Percentiles rank a stretch among this genome's conserved stretches.
These are phyloP conservation scores for Sialis fuliginosa DNA, from an alignment of 2,888 invertebrate genomes.

Conservation along the genomic window DNA sequence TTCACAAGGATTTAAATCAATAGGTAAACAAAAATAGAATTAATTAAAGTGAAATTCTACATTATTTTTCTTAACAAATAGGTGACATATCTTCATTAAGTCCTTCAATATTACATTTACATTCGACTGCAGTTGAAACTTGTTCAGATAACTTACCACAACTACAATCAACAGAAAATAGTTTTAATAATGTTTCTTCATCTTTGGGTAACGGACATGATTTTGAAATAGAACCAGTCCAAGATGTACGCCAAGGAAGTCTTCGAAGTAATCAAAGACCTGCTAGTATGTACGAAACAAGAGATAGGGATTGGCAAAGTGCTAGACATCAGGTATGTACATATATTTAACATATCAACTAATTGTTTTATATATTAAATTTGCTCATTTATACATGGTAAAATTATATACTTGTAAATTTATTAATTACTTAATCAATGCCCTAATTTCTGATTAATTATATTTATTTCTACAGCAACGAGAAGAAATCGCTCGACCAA, in stretches of 20 bases:
- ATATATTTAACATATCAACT: background rate
- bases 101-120: background rate
- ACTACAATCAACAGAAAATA: background rate
- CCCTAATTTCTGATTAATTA: no score
- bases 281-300: constrained; percentile 75
- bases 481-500: constrained; percentile 2
- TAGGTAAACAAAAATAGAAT: background rate
- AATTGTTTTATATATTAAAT: background rate
- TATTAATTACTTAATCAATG: no score
- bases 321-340: background rate
- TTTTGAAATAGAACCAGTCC: constrained; percentile 5
- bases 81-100: background rate
- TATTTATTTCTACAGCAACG: background rate
- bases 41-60: background rate
- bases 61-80: background rate
- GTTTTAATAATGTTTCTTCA: background rate
- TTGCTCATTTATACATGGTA: background rate
- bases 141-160: no score
- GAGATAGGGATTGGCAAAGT: constrained; percentile 34
- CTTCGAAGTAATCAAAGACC: constrained; percentile 41
- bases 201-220: constrained; percentile 2
- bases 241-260: constrained; percentile 14
- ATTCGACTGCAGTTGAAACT: background rate
- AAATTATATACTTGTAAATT: background rate
- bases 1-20: background rate